A percentile compares a stretch with the other conserved stretches of the same genome.
Conservation (phyloP, 2,797 vertebrate species). For the Astyanax mexicanus region DNA sequence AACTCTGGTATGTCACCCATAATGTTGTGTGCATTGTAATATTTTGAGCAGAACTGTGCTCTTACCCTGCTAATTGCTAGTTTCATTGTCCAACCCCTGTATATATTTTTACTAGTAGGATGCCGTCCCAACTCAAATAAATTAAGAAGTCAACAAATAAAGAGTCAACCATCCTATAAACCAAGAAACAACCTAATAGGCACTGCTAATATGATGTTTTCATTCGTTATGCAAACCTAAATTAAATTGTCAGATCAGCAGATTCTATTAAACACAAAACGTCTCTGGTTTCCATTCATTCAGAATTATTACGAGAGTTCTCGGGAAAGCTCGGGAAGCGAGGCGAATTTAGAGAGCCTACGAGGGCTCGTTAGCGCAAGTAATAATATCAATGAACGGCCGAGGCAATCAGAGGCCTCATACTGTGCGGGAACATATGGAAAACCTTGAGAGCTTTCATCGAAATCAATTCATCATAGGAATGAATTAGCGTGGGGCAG, state of each 20-base stretch:
- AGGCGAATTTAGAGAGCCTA: conserved; percentile 47
- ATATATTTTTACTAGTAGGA: no score
- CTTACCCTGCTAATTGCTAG: no score
- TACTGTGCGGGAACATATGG: conserved; percentile 57
- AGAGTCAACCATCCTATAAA: not conserved
- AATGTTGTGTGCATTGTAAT: no score
- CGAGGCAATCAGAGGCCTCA: conserved; percentile 35
- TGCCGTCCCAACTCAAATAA: not conserved
- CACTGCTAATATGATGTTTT: not conserved
- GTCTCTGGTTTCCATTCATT: conserved; percentile 28
- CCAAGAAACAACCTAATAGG: not conserved
- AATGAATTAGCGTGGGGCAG: conserved; percentile 41
- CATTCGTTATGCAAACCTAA: conserved; percentile 24
- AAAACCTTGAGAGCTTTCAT: conserved; percentile 44
- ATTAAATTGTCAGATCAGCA: conserved; percentile 4
- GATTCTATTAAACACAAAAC: conserved; percentile 12
- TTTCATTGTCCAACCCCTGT: no score
- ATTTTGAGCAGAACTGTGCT: no score
- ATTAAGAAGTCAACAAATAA: not conserved
- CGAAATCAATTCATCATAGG: conserved; percentile 37
- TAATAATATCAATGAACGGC: conserved; percentile 53
- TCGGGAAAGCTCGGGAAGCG: not conserved
- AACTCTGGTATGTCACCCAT: no score
- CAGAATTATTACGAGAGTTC: not conserved
- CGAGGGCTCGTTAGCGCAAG: conserved; percentile 51